Percentiles rank a stretch among this genome's conserved stretches.
Conservation (phyloP, 2,113 vertebrate species). For the Triplophysa tibetana region DNA sequence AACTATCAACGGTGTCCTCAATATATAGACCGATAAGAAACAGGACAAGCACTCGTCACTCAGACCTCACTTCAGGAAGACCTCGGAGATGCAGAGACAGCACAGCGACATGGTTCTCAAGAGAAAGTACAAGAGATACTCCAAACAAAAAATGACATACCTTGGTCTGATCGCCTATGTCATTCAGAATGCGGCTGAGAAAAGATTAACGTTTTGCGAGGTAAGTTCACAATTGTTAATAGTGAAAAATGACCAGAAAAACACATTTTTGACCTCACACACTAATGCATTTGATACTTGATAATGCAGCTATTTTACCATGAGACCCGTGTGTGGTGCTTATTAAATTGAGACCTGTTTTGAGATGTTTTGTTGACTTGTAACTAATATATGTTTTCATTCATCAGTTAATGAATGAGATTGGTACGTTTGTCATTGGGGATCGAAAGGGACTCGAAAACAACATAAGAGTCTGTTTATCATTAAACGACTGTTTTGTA, state of each 20-base stretch:
- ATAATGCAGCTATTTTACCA: no score
- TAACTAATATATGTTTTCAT: background rate
- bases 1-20: background rate
- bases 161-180: conserved; percentile 73
- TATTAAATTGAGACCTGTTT: no score
- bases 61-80: background rate
- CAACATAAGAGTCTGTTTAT: conserved; percentile 45
- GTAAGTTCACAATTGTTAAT: conserved; percentile 53
- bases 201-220: conserved; percentile 72
- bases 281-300: no score
- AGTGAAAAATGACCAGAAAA: no score
- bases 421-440: conserved; percentile 26
- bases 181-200: conserved; percentile 68
- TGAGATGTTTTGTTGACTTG: background rate
- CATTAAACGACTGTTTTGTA: conserved; percentile 44
- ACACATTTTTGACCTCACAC: no score
- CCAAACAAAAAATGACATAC: conserved; percentile 75
- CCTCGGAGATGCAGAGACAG: background rate
- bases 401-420: conserved; percentile 39
- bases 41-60: background rate
- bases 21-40: background rate
- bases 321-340: no score
- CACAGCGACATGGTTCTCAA: background rate
- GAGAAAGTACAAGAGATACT: conserved; percentile 72
- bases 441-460: conserved; percentile 37